A percentile compares a stretch with the other conserved stretches of the same genome.
phyloP scores from a whole-genome alignment of 2,113 vertebrate genomes.

The Phyllostomus hastatus region DNA sequence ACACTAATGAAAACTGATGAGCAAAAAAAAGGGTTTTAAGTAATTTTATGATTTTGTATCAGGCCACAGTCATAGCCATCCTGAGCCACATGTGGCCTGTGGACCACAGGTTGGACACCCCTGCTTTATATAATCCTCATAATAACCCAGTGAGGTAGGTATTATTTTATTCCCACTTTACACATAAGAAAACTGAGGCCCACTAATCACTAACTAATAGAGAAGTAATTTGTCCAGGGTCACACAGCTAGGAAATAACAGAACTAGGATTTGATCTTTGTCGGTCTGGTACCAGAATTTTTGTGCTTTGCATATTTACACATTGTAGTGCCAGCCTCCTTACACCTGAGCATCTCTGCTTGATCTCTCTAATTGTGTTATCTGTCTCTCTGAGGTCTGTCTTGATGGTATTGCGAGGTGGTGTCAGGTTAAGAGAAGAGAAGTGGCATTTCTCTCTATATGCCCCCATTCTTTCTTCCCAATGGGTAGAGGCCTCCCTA shows the following conservation, averaged over 20 bases:
- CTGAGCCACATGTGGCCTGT: no score
- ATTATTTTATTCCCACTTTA: slow-evolving; percentile 1
- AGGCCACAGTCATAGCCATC: no score
- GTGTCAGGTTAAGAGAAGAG: neutral
- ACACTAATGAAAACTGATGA: no score
- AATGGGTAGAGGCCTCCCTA: neutral
- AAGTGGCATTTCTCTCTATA: neutral
- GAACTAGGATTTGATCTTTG: neutral
- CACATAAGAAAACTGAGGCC: neutral
- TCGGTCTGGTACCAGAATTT: neutral
- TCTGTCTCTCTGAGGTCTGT: neutral
- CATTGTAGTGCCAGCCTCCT: neutral
- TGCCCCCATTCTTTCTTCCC: neutral
- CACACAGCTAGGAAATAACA: neutral
- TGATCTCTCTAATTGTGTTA: neutral
- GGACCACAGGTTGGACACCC: no score
- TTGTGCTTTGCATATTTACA: neutral
- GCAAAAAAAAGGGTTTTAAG: no score
- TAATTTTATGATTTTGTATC: no score
- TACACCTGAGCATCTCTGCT: neutral
- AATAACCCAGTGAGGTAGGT: neutral
- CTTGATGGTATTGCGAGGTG: neutral
- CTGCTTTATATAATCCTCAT: neutral
- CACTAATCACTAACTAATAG: neutral
- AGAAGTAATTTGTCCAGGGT: neutral